A percentile compares a stretch with the other conserved stretches of the same genome.
phyloP scores from a whole-genome alignment of 2,797 vertebrate genomes.

The Dromococcyx pavoninus region DNA sequence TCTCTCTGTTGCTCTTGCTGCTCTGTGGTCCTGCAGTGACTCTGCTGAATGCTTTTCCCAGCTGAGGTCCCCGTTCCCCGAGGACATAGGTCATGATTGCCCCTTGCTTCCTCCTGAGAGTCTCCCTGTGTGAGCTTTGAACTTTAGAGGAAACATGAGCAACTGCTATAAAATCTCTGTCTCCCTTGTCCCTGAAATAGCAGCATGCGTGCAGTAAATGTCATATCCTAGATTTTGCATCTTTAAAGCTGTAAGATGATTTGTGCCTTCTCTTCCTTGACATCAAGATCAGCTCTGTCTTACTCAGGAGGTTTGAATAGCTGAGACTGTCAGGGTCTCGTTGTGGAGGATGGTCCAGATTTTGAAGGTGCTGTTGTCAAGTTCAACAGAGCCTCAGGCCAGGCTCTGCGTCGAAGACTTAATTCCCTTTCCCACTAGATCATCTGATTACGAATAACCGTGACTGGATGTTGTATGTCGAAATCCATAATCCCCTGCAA shows the following conservation, averaged over 20 bases:
- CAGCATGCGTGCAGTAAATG: background rate
- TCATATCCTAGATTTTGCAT: background rate
- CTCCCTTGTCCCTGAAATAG: background rate
- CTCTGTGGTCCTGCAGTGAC: background rate
- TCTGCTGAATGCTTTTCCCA: background rate
- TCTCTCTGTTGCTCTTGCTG: background rate
- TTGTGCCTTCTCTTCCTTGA: background rate
- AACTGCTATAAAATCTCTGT: background rate
- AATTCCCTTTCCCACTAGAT: conserved; percentile 36
- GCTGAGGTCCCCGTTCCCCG: background rate
- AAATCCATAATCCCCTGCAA: conserved; percentile 56
- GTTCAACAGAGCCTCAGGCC: background rate
- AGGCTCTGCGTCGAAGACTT: background rate
- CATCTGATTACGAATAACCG: background rate
- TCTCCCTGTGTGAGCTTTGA: background rate
- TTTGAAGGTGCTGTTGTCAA: conserved; percentile 3
- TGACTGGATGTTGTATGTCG: conserved; percentile 45
- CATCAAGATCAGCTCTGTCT: background rate
- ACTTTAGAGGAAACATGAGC: background rate
- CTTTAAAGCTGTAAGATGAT: background rate
- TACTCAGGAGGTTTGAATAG: background rate
- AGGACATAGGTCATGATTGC: background rate
- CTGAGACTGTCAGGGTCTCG: background rate
- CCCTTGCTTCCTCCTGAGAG: background rate
- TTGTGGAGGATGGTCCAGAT: background rate